Conservation (phyloP, 2,888 invertebrate genomes). For the Serrognathus titanus region DNA sequence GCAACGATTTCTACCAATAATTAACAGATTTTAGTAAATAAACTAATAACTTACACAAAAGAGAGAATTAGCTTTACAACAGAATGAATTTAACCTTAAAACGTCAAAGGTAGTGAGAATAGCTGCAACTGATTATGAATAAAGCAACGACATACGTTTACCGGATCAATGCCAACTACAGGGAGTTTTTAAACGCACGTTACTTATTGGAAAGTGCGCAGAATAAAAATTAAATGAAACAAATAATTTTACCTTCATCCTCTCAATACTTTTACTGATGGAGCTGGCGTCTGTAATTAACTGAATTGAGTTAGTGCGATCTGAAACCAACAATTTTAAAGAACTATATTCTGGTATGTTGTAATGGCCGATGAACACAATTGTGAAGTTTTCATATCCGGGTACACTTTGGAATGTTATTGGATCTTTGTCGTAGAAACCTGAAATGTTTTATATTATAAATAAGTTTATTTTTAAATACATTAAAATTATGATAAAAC, state of each 20-base stretch:
- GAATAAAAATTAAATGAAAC: too few relatives aligned
- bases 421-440: constrained; percentile 31
- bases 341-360: constrained; percentile 62
- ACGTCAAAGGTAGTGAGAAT: too few relatives aligned
- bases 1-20: too few relatives aligned
- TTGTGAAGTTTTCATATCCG: constrained; percentile 33
- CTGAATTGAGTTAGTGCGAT: constrained; percentile 26
- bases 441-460: constrained; percentile 18
- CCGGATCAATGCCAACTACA: too few relatives aligned
- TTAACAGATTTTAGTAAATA: too few relatives aligned
- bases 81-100: too few relatives aligned
- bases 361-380: constrained; percentile 63
- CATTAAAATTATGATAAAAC: background rate
- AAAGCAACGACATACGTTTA: too few relatives aligned
- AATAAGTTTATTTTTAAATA: background rate
- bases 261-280: constrained; percentile 32
- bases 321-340: constrained; percentile 43
- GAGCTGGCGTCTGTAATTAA: constrained; percentile 44
- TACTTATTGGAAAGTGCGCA: too few relatives aligned
- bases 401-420: constrained; percentile 41
- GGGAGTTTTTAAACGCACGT: too few relatives aligned
- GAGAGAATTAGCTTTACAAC: too few relatives aligned
- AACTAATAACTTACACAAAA: too few relatives aligned
- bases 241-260: constrained; percentile 45
- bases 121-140: too few relatives aligned